Evolutionary conservation across 1,140 invertebrate species (phyloP), one percentile per base, ranked within the genome.

Genomic region (Coelopa frigida): DNA sequence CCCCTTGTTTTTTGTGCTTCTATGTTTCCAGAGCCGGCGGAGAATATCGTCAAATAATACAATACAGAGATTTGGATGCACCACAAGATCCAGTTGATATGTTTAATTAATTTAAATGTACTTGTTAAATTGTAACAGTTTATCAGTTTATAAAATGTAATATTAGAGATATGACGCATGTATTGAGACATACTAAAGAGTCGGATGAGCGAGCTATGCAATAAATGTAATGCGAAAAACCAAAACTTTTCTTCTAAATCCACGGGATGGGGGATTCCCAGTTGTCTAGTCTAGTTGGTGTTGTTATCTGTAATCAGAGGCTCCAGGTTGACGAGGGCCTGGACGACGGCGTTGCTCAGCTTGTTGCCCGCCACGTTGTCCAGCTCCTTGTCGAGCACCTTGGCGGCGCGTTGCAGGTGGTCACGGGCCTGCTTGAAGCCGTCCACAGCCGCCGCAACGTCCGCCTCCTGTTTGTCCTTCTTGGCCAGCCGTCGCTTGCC

Each of bases 11-110:
- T 48, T 43, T 44, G 22, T 50, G 23, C 27, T 45, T 46, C 26
- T 52, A 45, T 65, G 57, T 68, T 78, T 78, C 59, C 79, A 83
- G 81, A 70, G 79, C 79, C 61, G 80, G 78, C 58, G 78, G 77
- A 56, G 86, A 89, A 64, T 86, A 84, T 72, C 80, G 87, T 68
- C 84, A 86, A 55, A 81, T 90, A 56, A 88, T 91, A 61, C 87
- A 89, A 73, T 94, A 94, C 75, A 78, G 89, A 65, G 89, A 94
- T 74, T 79, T 93, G 72, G 89, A 92, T 73, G 89, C 89, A 42
- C 89, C 89, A 42, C 78, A 85, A 71, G 88, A 91, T 72, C 84
- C 85, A 50, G 42, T 49, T 44, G 47, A 49, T 37, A 39, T 44
- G 43, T 43, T 43, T 29, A 43, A 43, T 43, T 43, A 43, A 26